Conservation (phyloP, 2,888 invertebrate genomes). For the Clunio marinus region DNA sequence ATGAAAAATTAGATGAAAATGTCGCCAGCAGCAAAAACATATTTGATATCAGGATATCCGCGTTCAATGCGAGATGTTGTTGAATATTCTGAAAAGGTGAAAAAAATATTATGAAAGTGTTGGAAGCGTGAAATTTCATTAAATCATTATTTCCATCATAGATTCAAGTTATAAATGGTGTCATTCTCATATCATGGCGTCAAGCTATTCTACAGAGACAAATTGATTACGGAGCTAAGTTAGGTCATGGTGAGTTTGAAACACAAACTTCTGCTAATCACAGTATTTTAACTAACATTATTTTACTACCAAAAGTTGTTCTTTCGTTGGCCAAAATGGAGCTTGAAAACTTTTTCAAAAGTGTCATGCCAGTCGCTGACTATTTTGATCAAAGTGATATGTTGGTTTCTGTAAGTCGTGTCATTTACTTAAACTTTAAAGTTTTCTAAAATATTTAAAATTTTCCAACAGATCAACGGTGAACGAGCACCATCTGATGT, state of each 20-base stretch:
- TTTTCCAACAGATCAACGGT: conserved; percentile 66
- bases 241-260: conserved; percentile 61
- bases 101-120: not conserved
- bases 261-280: too few relatives aligned
- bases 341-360: conserved; percentile 80
- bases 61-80: conserved; percentile 88
- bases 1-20: conserved; percentile 65
- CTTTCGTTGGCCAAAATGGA: conserved; percentile 83
- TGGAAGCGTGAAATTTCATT: not conserved
- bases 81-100: conserved; percentile 86
- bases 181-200: conserved; percentile 80
- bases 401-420: conserved; percentile 59
- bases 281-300: not conserved
- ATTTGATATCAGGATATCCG: conserved; percentile 84
- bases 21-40: conserved; percentile 82
- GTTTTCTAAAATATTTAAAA: not conserved
- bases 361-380: conserved; percentile 85
- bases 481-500: conserved; percentile 83
- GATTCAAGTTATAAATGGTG: conserved; percentile 85
- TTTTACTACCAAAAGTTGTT: conserved; percentile 49
- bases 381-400: conserved; percentile 85
- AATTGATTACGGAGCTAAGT: conserved; percentile 84
- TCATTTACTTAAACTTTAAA: conserved; percentile 27
- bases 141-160: conserved; percentile 47
- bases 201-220: conserved; percentile 81